Evolutionary conservation across 2,888 invertebrate species (phyloP).

Genomic region (Apodemia zela): DNA sequence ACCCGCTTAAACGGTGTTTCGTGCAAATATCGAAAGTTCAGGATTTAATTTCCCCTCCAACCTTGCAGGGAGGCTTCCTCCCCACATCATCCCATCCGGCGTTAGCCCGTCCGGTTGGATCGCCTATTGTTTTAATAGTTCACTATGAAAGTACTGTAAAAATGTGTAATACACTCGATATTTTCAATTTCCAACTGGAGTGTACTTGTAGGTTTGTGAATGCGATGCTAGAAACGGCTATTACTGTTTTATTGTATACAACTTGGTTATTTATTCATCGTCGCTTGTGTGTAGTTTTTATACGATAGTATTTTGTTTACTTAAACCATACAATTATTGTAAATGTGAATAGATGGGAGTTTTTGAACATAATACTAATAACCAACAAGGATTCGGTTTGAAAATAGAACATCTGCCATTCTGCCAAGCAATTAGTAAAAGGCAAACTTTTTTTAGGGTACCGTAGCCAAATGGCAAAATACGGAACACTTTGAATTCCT

Average conservation of each 20-base stretch:
- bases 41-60: constrained; percentile 48
- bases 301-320: too few relatives aligned
- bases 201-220: constrained; percentile 1
- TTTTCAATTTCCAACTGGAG: constrained; percentile 6
- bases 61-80: constrained; percentile 24
- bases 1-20: constrained; percentile 37
- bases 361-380: too few relatives aligned
- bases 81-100: constrained; percentile 30
- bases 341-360: too few relatives aligned
- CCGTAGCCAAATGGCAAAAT: too few relatives aligned
- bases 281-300: too few relatives aligned
- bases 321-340: too few relatives aligned
- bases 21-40: constrained; percentile 54
- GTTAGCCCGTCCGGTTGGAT: constrained; percentile 27
- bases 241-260: constrained; percentile 25
- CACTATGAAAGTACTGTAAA: constrained; percentile 24
- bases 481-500: too few relatives aligned
- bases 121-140: constrained; percentile 32
- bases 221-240: not conserved
- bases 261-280: not conserved
- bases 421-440: too few relatives aligned
- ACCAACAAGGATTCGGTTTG: too few relatives aligned
- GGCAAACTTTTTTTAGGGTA: too few relatives aligned
- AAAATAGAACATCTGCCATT: too few relatives aligned
- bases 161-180: constrained; percentile 12